phyloP scores from a whole-genome alignment of 2,888 invertebrate species.

The Orthosia gothica region DNA sequence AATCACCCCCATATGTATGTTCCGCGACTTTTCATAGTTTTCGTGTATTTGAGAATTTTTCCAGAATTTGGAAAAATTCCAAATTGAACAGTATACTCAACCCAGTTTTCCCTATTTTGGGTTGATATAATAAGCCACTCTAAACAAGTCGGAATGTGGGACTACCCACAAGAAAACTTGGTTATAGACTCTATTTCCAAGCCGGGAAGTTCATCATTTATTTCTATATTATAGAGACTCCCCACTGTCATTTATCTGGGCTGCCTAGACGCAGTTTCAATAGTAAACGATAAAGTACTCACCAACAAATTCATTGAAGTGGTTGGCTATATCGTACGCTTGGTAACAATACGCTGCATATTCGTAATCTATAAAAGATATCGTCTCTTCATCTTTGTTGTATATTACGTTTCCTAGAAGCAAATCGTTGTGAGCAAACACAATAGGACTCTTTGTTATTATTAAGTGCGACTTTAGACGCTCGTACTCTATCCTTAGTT shows the following conservation, averaged over 20 bases:
- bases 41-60: too few species aligned
- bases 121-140: background rate
- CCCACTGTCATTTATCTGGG: constrained; percentile 10
- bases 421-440: constrained; percentile 99
- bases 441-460: constrained; percentile 94
- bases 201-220: too few species aligned
- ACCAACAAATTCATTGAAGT: constrained; percentile 99
- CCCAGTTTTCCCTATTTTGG: too few species aligned
- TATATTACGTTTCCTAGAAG: constrained; percentile 98
- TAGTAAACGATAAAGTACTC: constrained; percentile 73
- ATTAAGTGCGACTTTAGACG: constrained; percentile 92
- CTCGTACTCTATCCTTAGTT: constrained; percentile 94
- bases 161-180: background rate
- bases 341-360: constrained; percentile 98
- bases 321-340: constrained; percentile 99
- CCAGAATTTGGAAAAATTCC: too few species aligned
- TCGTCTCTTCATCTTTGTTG: constrained; percentile 93
- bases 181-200: too few species aligned
- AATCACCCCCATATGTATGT: too few species aligned
- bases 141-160: too few species aligned
- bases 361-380: constrained; percentile 99
- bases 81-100: too few species aligned
- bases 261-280: background rate
- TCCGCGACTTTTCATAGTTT: too few species aligned
- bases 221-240: too few species aligned